Conservation (phyloP, 2,797 vertebrate species). For the Melanogrammus aeglefinus region DNA sequence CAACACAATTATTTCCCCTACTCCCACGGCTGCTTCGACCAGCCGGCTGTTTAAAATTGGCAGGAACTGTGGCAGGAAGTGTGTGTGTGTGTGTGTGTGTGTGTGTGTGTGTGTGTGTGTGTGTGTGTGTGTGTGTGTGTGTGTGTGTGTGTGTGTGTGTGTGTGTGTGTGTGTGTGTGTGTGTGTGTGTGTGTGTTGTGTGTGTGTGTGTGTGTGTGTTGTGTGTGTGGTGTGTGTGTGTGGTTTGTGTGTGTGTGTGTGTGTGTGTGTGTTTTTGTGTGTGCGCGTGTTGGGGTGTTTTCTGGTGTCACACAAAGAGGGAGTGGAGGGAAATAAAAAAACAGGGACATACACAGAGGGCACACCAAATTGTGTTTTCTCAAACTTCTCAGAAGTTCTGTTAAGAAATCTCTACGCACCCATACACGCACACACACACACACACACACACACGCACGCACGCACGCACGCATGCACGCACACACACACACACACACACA, state of each 20-base stretch:
- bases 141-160: neutral
- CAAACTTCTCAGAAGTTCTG: neutral
- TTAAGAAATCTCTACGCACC: neutral
- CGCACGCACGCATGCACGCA: neutral
- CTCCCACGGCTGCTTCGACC: neutral
- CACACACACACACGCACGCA: neutral
- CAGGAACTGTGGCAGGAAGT: neutral
- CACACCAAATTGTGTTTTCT: neutral
- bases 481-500: neutral
- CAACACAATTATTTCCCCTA: constrained; percentile 38
- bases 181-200: too few relatives aligned
- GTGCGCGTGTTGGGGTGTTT: neutral
- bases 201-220: neutral
- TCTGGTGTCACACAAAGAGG: neutral
- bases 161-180: too few relatives aligned
- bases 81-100: neutral
- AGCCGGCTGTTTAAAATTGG: neutral
- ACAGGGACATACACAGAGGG: neutral
- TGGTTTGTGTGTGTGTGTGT: neutral
- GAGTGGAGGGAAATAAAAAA: neutral
- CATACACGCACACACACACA: neutral
- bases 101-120: neutral
- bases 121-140: neutral
- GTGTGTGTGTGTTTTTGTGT: neutral
- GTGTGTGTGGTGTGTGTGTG: neutral